Base-by-base conservation (phyloP, 2,888 invertebrate species). In the Andrena camellia region DNA sequence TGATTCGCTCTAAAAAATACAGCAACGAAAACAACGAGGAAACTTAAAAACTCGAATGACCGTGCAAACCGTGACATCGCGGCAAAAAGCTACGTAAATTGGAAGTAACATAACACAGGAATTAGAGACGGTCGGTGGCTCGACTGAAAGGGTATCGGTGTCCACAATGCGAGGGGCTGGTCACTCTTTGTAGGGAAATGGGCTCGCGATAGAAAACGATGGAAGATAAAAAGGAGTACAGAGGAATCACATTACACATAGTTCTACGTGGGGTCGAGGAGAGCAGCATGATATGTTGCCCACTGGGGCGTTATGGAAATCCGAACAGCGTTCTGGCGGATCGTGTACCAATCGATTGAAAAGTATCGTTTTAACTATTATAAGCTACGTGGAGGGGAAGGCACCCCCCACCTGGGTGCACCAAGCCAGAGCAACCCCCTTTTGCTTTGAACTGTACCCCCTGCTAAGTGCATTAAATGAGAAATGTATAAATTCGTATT, bases 171-270 rank as follows among this genome's bases (percentile, higher is more conserved):
- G 26, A 50, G 57, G 33, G 42, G 42, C 42, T 17, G 42, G 42
- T 4, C 42, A 5, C 35, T 20, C 26, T 70, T 69, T 63, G n/a
- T 69, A 70, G 64, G 60, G 60, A 79, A 75, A 70, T 69, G 23
- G 66, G 66, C 42, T 66, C 17, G 33, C 20, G 57, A 57, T 23
- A 23, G 57, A 7, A 26, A 23, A 57, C 57, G 23, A 52, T 0
- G n/a, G 20, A 31, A 48, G 33, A 26, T 59, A 67, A n/a, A 8
- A 42, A 54, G 75, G 33, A 75, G 76, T 69, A 66, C 85, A 78
- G 69, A 75, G 33, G 35, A 85, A 84, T 50, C 74, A 80, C 85
- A 81, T 85, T 84, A 74, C 66, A 77, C 20, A 60, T 74, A 78
- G 48, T 60, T 62, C 57, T 31, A 62, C 59, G 52, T 48, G 13